Conservation (phyloP, 2,797 vertebrate species). For the Anabas testudineus region DNA sequence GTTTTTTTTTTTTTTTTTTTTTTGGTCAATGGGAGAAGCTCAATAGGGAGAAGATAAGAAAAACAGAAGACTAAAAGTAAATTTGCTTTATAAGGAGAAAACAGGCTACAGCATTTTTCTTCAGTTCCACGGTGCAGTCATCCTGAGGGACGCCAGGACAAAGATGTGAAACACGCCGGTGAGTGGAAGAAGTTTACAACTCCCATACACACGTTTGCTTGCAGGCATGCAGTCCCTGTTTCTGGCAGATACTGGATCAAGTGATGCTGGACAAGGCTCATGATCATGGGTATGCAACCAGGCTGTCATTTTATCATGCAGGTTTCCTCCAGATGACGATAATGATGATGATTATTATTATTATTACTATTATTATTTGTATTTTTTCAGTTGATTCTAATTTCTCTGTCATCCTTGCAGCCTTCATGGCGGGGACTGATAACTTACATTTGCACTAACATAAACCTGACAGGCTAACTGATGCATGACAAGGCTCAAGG, state of each 20-base stretch:
- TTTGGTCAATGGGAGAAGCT: slow-evolving; percentile 6
- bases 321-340: too few species aligned
- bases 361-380: background rate
- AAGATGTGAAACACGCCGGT: slow-evolving; percentile 53
- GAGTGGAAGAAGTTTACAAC: slow-evolving; percentile 52
- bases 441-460: slow-evolving; percentile 11
- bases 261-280: too few species aligned
- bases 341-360: too few species aligned
- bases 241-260: background rate
- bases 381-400: background rate
- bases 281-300: background rate
- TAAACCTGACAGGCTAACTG: slow-evolving; percentile 35
- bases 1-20: too few species aligned
- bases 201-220: slow-evolving; percentile 26
- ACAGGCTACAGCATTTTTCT: background rate
- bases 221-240: background rate
- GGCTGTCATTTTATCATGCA: background rate
- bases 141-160: slow-evolving; percentile 21
- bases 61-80: slow-evolving; percentile 15
- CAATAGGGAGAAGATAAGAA: slow-evolving; percentile 9
- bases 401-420: slow-evolving; percentile 13
- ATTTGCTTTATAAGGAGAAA: slow-evolving; percentile 30
- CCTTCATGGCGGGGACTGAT: background rate
- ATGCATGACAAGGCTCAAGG: slow-evolving; percentile 25
- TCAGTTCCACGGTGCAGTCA: slow-evolving; percentile 19